A percentile compares a stretch with the other conserved stretches of the same genome.
Conservation (phyloP, 2,888 invertebrate genomes). For the Periphyllus acericola region DNA sequence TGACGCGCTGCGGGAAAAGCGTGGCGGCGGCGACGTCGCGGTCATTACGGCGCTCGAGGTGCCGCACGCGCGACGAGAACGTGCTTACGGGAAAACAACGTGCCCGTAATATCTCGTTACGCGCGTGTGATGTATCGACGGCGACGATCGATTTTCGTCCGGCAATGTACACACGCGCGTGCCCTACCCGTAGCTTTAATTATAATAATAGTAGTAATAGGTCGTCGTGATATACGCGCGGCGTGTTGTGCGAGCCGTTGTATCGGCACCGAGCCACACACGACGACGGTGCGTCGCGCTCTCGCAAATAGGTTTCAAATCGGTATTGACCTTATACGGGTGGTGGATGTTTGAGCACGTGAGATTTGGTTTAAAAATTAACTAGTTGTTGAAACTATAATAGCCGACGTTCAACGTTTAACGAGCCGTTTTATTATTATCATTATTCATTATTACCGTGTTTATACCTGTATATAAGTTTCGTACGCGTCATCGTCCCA, state of each 20-base stretch:
- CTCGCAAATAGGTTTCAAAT: neutral
- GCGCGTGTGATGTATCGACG: neutral
- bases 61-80: no score
- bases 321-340: neutral
- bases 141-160: neutral
- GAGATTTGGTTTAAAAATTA: constrained; percentile 35
- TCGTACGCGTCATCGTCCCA: constrained; percentile 3
- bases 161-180: neutral
- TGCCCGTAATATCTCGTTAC: neutral
- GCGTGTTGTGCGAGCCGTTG: neutral
- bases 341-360: neutral
- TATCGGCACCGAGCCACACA: neutral
- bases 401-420: constrained; percentile 9
- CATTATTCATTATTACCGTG: neutral
- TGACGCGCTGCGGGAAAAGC: neutral
- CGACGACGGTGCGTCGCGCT: neutral
- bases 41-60: no score
- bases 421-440: constrained; percentile 46
- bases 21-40: no score
- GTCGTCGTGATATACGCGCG: no score
- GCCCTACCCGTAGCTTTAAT: neutral
- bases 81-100: neutral
- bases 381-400: constrained; percentile 34
- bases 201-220: neutral
- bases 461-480: neutral